Percentiles rank a stretch among this genome's conserved stretches.
phyloP scores from a whole-genome alignment of 2,797 vertebrate species.

The Apodemus agrarius region DNA sequence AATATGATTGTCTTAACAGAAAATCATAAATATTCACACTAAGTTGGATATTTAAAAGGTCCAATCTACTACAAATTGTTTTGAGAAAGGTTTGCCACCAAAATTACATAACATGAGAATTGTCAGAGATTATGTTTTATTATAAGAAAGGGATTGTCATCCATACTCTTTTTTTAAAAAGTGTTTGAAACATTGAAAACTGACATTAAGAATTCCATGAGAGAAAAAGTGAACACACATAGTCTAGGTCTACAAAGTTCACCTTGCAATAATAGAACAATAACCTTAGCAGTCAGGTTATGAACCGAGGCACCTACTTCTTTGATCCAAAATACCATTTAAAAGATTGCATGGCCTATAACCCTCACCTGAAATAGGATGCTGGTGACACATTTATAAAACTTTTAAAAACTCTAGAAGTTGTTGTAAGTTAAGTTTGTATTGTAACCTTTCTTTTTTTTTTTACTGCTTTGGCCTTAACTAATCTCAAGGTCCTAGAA shows the following conservation, averaged over 20 bases:
- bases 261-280: background rate
- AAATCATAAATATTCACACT: background rate
- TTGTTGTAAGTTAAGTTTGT: background rate
- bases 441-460: conserved; percentile 1
- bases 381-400: background rate
- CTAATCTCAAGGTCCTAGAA: background rate
- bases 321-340: background rate
- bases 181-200: conserved; percentile 30
- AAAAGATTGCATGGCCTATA: background rate
- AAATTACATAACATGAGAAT: background rate
- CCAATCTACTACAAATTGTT: background rate
- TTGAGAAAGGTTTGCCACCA: background rate
- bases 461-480: background rate
- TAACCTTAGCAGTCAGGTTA: background rate
- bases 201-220: background rate
- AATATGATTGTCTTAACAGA: background rate
- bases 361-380: background rate
- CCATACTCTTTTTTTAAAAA: background rate
- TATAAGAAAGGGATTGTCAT: background rate
- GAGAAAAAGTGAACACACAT: background rate
- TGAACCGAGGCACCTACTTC: background rate
- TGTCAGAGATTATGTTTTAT: background rate
- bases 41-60: background rate
- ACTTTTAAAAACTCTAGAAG: background rate
- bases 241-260: background rate